These are phyloP conservation scores for Arctocebus calabarensis DNA, from an alignment of 2,797 vertebrate species.

Conservation along the genomic window DNA sequence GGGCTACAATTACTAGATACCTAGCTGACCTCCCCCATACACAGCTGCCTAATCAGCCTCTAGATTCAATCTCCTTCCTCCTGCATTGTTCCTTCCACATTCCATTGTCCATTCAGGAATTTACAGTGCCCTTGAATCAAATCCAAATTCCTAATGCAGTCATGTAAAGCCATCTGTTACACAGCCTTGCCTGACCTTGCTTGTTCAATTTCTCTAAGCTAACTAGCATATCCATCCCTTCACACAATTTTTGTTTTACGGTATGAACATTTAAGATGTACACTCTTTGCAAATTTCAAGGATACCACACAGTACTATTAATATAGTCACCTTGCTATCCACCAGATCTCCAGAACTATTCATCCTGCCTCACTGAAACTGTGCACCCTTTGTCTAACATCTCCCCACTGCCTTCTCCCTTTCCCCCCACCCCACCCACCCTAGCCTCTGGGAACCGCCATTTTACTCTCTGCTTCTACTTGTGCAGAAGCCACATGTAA, in stretches of 20 bases:
- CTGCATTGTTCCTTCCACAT: not conserved
- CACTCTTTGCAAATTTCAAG: not conserved
- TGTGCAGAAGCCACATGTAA: not conserved
- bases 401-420: not conserved
- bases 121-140: not conserved
- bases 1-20: not conserved
- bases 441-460: not conserved
- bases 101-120: not conserved
- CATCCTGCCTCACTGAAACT: not conserved
- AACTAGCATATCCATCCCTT: not conserved
- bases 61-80: not conserved
- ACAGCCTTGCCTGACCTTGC: not conserved
- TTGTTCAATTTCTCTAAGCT: not conserved
- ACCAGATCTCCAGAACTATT: not conserved
- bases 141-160: not conserved
- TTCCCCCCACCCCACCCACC: fast-evolving
- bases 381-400: not conserved
- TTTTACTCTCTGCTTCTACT: not conserved
- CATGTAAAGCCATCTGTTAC: not conserved
- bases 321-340: not conserved
- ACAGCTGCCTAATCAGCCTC: not conserved
- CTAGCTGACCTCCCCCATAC: not conserved
- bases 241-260: not conserved
- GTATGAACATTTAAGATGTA: not conserved
- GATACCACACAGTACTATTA: not conserved